Evolutionary conservation across 2,797 vertebrate genomes (phyloP).

Genomic region (Rachycentron canadum): DNA sequence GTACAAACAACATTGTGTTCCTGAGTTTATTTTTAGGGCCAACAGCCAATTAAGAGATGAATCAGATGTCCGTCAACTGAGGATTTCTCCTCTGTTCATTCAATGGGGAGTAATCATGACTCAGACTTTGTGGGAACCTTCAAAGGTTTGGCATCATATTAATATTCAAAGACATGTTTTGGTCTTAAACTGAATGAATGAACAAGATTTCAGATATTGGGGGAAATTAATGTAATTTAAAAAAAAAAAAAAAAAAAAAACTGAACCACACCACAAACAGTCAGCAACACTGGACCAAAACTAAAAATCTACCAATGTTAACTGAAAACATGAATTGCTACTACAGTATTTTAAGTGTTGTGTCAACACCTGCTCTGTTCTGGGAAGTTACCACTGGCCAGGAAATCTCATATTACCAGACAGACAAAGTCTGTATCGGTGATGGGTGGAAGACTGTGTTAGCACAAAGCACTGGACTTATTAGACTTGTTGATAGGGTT

Average conservation of each 20-base stretch:
- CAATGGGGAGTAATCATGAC: neutral
- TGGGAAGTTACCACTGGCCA: slow-evolving; percentile 20
- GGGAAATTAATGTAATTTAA: neutral
- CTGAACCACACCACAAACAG: neutral
- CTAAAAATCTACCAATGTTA: slow-evolving; percentile 10
- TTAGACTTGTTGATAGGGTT: neutral
- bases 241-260: neutral
- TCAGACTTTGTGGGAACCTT: neutral
- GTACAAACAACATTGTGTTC: no score
- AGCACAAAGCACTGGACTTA: slow-evolving; percentile 2
- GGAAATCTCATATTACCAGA: slow-evolving; percentile 42
- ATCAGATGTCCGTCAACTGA: no score
- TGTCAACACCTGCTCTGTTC: slow-evolving; percentile 52
- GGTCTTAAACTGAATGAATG: neutral
- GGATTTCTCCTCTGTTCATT: no score
- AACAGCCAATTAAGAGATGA: no score
- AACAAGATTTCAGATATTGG: neutral
- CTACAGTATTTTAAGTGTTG: slow-evolving; percentile 30
- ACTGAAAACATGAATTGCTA: slow-evolving; percentile 42
- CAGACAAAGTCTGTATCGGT: slow-evolving; percentile 16
- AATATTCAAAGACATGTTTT: neutral
- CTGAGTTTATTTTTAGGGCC: no score
- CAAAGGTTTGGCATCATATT: no score
- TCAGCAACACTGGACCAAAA: neutral
- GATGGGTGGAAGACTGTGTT: slow-evolving; percentile 24